These are phyloP conservation scores for Schizothorax lantsangensis DNA, from an alignment of 2,797 vertebrate species.

Conservation along the genomic window DNA sequence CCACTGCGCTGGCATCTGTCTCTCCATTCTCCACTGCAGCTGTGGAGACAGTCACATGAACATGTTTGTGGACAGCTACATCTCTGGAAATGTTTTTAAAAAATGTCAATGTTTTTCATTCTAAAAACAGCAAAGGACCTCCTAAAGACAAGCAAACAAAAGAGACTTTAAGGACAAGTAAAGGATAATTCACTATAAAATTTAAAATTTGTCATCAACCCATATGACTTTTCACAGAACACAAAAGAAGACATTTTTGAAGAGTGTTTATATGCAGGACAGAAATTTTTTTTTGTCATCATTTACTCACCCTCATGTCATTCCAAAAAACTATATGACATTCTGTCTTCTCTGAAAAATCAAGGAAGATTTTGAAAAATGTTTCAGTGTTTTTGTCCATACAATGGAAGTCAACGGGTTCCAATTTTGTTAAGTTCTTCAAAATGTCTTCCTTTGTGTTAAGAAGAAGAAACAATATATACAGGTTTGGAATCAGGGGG, in stretches of 20 bases:
- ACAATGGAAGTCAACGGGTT: not conserved
- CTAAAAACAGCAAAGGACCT: not conserved
- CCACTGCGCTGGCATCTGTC: conserved; percentile 90
- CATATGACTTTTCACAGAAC: not conserved
- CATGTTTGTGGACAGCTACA: not conserved
- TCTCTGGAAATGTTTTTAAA: not conserved
- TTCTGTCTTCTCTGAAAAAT: not conserved
- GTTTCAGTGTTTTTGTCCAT: not conserved
- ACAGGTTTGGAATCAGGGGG: not conserved
- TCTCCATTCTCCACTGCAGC: conserved; percentile 93
- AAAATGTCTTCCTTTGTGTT: not conserved
- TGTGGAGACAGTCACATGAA: conserved; percentile 52
- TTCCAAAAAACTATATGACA: not conserved
- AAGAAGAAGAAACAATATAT: not conserved
- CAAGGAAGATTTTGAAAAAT: not conserved
- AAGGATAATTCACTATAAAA: not conserved
- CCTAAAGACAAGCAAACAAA: not conserved
- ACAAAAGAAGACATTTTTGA: not conserved
- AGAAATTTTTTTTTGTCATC: not conserved
- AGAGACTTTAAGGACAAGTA: not conserved
- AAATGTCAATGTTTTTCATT: not conserved
- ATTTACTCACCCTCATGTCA: not conserved
- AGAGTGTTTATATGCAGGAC: not conserved
- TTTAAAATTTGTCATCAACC: not conserved
- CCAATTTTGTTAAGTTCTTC: not conserved